phyloP scores from a whole-genome alignment of 2,888 invertebrate species.

The Meiosimyza decipiens region DNA sequence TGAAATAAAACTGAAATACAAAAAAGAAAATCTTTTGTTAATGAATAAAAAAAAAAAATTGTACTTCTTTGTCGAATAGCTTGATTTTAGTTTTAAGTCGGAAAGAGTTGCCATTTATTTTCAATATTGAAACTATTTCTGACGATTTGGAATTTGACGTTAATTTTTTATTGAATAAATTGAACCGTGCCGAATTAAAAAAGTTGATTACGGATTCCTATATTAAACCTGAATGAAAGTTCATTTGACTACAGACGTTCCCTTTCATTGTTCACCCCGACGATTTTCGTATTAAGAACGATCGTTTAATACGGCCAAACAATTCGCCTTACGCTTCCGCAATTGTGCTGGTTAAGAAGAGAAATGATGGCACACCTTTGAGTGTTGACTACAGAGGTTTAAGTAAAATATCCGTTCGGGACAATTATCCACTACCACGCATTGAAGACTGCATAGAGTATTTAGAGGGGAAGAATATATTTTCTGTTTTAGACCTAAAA shows the following conservation, averaged over 20 bases:
- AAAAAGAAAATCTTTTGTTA: too few relatives aligned
- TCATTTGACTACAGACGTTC: neutral
- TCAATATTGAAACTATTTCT: too few relatives aligned
- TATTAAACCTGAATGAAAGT: slow-evolving; percentile 23
- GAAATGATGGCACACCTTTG: slow-evolving; percentile 31
- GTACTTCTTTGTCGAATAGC: too few relatives aligned
- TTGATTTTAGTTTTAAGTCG: too few relatives aligned
- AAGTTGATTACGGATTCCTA: too few relatives aligned
- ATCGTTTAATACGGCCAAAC: slow-evolving; percentile 36
- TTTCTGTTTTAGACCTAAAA: slow-evolving; percentile 19
- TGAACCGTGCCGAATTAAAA: too few relatives aligned
- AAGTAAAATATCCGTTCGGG: slow-evolving; percentile 30
- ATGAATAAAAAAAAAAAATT: too few relatives aligned
- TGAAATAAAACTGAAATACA: too few relatives aligned
- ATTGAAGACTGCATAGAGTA: slow-evolving; percentile 33
- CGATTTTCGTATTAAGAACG: slow-evolving; percentile 37
- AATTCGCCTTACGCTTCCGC: slow-evolving; percentile 42
- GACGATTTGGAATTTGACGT: too few relatives aligned
- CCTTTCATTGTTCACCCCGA: slow-evolving; percentile 12
- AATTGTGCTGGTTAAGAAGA: slow-evolving; percentile 37
- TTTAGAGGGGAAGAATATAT: slow-evolving; percentile 18
- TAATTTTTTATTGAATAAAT: too few relatives aligned
- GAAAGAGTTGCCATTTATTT: too few relatives aligned
- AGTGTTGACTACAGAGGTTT: slow-evolving; percentile 15
- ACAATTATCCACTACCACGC: slow-evolving; percentile 33